Evolutionary conservation across 2,113 vertebrate genomes (phyloP).

Genomic region (Gobio gobio): DNA sequence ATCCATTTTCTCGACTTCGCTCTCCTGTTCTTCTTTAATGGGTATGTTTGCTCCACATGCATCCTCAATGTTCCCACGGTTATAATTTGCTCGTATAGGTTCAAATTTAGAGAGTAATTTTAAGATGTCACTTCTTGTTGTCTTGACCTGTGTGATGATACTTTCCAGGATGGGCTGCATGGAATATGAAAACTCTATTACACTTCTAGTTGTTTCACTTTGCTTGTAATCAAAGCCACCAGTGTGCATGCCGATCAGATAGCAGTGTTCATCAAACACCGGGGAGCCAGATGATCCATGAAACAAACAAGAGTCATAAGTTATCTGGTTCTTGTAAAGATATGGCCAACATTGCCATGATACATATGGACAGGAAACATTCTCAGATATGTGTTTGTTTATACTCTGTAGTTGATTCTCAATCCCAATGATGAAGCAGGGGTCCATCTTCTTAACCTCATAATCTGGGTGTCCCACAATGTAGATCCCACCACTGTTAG

Average conservation of each 20-base stretch:
- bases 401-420: neutral
- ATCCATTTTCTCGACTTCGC: neutral
- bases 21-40: neutral
- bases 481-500: constrained; percentile 52
- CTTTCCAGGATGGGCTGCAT: neutral
- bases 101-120: neutral
- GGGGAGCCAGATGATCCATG: constrained; percentile 49
- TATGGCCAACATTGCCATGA: neutral
- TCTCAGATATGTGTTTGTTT: neutral
- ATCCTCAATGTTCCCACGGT: neutral
- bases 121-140: neutral
- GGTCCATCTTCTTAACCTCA: constrained; percentile 60
- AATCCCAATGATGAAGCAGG: constrained; percentile 54
- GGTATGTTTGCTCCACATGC: neutral
- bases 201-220: neutral
- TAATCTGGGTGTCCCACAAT: constrained; percentile 65
- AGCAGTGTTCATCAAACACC: constrained; percentile 35
- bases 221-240: constrained; percentile 28
- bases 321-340: neutral
- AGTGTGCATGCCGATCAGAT: constrained; percentile 51
- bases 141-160: neutral
- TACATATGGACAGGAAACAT: constrained; percentile 8
- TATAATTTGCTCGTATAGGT: neutral
- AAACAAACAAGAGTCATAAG: neutral
- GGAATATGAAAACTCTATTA: constrained; percentile 51